A percentile compares a stretch with the other conserved stretches of the same genome.
Conservation (phyloP, 2,113 vertebrate genomes). For the Natator depressus region DNA sequence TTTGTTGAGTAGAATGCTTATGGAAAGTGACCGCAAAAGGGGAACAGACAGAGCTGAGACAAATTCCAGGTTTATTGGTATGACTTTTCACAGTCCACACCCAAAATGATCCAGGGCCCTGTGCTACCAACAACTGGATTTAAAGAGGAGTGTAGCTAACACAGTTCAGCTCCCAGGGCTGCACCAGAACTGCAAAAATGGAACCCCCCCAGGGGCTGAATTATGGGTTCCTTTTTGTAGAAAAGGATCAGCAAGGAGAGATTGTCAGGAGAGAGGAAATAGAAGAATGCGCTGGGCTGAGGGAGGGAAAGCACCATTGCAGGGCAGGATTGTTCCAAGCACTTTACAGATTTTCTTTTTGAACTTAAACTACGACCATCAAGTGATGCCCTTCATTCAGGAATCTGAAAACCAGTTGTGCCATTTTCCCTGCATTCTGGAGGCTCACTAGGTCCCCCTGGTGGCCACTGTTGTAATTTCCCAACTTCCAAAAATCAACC, state of each 20-base stretch:
- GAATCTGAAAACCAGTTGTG: accelerated
- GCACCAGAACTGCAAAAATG: not conserved
- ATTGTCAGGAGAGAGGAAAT: not conserved
- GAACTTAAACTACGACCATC: not conserved
- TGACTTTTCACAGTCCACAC: not conserved
- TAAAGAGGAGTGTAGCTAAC: not conserved
- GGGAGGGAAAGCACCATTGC: not conserved
- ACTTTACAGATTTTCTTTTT: not conserved
- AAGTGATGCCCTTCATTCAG: not conserved
- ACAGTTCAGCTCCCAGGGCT: not conserved
- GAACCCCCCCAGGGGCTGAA: not conserved
- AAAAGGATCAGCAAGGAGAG: not conserved
- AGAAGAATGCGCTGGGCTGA: not conserved
- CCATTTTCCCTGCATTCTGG: accelerated
- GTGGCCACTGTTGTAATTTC: not conserved
- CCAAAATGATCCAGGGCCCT: not conserved
- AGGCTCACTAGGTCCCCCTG: not conserved
- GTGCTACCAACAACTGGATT: not conserved
- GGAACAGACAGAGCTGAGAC: not conserved
- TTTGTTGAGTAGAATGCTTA: not conserved
- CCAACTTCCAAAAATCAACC: not conserved
- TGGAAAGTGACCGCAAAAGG: not conserved
- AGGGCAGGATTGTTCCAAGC: accelerated
- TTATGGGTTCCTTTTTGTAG: not conserved
- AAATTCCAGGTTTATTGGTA: not conserved